Base-by-base conservation (phyloP, 2,113 vertebrate genomes). In the Smithornis capensis region DNA sequence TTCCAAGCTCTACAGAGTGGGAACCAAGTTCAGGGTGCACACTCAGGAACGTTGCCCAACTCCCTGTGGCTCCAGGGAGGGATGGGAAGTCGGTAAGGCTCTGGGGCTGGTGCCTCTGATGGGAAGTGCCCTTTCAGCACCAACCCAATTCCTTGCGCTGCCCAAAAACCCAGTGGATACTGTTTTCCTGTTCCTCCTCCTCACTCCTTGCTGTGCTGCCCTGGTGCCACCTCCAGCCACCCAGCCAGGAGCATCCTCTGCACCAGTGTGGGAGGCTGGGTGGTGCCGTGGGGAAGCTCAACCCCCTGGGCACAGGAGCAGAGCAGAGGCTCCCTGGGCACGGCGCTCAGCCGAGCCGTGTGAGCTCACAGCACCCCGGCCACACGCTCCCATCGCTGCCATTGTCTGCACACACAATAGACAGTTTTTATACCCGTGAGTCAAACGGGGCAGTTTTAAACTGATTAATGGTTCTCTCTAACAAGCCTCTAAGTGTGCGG, bases 241-340 rank as follows among this genome's bases (percentile, higher is more conserved):
- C 29, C 83, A 56, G 40, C 7, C 7, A 0, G 14, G 3, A 3
- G 44, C 59, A 60, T 3, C 18, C 56, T n/a, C 56, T 13, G 22
- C 40, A 3, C 28, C 49, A 29, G 47, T 1, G 1, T 0, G 47
- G 57, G 18, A 40, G 42, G 12, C 38, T 25, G 2, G 16, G 52
- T 33, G 16, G 4, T 9, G 59, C 17, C 2, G 0, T 1, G 3
- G 31, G 7, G 35, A 22, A 68, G 44, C 70, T 75, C 74, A n/a
- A 14, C 3, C 0, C 1, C 37, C 29, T 2, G 2, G 60, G n/a
- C 3, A 0, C 27, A 63, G 52, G 40, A 2, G 3, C 7, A 19
- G 31, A 3, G n/a, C 2, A 1, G 35, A 44, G 47, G 40, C 6
- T 33, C 60, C 0, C 0, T 0, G 0, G 68, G 23, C 17, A 3